Base-by-base conservation (phyloP, 2,888 invertebrate species). In the Hydriomena furcata region DNA sequence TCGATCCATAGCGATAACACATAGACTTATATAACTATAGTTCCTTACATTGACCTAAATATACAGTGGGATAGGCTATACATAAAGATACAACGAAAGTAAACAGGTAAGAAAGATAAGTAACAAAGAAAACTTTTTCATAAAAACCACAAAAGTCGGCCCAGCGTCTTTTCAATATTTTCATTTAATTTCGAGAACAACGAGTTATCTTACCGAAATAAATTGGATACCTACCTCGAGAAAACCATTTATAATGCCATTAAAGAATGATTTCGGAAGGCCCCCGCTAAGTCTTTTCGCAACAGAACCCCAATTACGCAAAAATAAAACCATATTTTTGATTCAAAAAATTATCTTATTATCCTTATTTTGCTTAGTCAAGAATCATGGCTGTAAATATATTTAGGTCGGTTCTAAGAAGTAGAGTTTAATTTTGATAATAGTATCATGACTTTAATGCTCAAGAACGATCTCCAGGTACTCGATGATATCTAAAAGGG, bases 191-290 rank as follows among this genome's bases (percentile, higher is more conserved):
- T 71, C 58, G 24, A 57, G 50, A 65, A 63, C 71, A 68, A 70
- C 67, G 68, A 73, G 70, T 74, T 74, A 73, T 72, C 70, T 72
- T 67, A 61, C 58, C 66, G 68, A 73, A 78, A 72, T 70, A 76
- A 79, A 79, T 79, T 76, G 75, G 71, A 74, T 66, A 65, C 61
- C 60, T 60, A 45, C 54, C 55, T 38, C 37, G 61, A 64, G 65
- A 73, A 73, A 77, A 77, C 76, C 76, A 76, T 75, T 78, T 73
- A 44, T 38, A 51, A 55, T 47, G 35, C 51, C 43, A 50, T 50
- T 55, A 47, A n/a, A 41, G 49, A 55, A 55, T 55, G 34, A 50
- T 55, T 55, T 46, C 43, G 31, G 40, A 21, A 57, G 62, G 64
- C 65, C 68, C 64, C 63, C 58, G 60, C 55, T 68, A 71, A 74